Percentiles rank a stretch among this genome's conserved stretches.
phyloP scores from a whole-genome alignment of 1,140 invertebrate species.

The Scaptomyza montana region DNA sequence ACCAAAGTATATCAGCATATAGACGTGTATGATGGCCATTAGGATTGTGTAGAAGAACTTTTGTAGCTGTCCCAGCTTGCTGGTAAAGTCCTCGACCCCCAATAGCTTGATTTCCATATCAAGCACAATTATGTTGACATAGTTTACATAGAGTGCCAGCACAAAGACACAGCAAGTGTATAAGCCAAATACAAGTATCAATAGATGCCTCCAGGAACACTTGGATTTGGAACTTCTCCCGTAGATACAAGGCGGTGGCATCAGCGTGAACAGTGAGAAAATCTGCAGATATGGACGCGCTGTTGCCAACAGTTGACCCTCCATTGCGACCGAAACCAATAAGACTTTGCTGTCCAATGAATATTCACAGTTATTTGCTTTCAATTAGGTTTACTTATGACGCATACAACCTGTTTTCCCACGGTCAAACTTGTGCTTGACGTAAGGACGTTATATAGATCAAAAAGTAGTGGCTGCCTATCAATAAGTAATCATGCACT shows the following conservation, averaged over 20 bases:
- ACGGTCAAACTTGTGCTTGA: not conserved
- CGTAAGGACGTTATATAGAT: conserved; percentile 21
- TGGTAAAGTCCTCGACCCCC: conserved; percentile 53
- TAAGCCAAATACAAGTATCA: conserved; percentile 15
- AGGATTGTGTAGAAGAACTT: conserved; percentile 25
- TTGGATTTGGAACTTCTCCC: not conserved
- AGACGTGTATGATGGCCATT: conserved; percentile 10
- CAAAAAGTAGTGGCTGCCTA: not conserved
- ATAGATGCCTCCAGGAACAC: not conserved
- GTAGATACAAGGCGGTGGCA: conserved; percentile 45
- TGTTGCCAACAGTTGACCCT: conserved; percentile 34
- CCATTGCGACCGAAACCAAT: not conserved
- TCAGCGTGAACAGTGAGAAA: conserved; percentile 46
- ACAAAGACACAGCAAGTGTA: conserved; percentile 30
- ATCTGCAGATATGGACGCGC: conserved; percentile 57
- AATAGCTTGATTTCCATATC: conserved; percentile 24
- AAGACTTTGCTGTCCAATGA: not conserved
- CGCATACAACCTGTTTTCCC: conserved; percentile 14
- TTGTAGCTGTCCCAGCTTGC: conserved; percentile 45
- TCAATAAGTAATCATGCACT: not conserved
- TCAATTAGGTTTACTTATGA: conserved; percentile 15
- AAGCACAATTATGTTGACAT: conserved; percentile 33
- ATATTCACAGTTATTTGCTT: not conserved
- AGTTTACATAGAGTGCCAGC: not conserved
- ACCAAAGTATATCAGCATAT: conserved; percentile 34